Evolutionary conservation across 2,797 vertebrate genomes (phyloP), one percentile per base, ranked within the genome.

Genomic region (Odontamblyopus lacepedii): DNA sequence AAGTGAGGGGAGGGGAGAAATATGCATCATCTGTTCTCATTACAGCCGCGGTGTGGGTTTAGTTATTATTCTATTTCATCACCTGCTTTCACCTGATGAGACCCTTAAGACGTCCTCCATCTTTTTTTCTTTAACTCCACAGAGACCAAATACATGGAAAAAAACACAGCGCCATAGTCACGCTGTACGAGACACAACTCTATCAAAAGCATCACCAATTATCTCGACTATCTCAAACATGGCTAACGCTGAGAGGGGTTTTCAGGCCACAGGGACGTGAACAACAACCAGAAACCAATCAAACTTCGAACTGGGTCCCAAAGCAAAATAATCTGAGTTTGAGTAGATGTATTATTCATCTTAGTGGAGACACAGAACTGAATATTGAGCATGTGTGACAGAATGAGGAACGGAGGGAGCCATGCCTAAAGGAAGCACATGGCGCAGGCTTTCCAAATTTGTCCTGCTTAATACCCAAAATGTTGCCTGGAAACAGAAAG

Each of bases 281-380:
- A 61, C 26, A 71, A 79, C 85, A 89, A 84, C 81, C 51, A 83
- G 81, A 77, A 72, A 85, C 83, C 78, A 82, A 89, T 88, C 83
- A 87, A 89, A 91, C 74, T 86, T 87, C 85, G 79, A 83, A 89
- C 87, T 77, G 71, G 85, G 82, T 89, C 88, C 87, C 82, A 29
- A 16, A 89, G 78, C 84, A 88, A 90, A 91, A 89, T 88, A 89
- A 87, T 87, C 80, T 83, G 7, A 30, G 76, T 69, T 70, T 78
- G 77, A 84, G 57, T 23, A 27, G 71, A 91, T 91, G 75, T 73
- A 91, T 91, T 89, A 92, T 92, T 90, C 86, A 92, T 90, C 29
- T 56, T 18, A 73, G 75, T 50, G 55, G 64, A 68, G 77, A 83
- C 6, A 82, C 78, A 83, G 78, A 68, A 64, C 23, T 70, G 65